A percentile compares a stretch with the other conserved stretches of the same genome.
phyloP scores from a whole-genome alignment of 2,888 invertebrate genomes.

The Coelopa pilipes region DNA sequence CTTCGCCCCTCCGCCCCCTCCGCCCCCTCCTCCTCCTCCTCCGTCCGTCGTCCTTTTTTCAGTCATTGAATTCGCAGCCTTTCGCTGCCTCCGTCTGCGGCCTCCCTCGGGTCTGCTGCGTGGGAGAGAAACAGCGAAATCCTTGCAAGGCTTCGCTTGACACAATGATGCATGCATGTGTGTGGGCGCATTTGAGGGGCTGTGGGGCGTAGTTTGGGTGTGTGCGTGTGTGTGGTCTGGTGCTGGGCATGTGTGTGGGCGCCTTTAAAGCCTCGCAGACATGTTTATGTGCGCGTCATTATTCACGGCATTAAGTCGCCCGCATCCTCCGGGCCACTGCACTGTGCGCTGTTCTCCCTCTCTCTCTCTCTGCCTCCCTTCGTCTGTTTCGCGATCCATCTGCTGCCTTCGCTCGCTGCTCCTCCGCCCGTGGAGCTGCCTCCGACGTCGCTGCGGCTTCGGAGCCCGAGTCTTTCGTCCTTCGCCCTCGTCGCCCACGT shows the following conservation, averaged over 20 bases:
- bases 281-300: conserved; percentile 34
- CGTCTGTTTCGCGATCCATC: not conserved
- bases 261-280: not conserved
- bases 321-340: not conserved
- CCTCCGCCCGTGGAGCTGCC: no score
- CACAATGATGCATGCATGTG: conserved; percentile 14
- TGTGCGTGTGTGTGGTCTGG: not conserved
- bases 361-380: not conserved
- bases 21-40: not conserved
- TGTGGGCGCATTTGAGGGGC: no score
- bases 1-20: not conserved
- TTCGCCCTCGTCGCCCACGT: not conserved
- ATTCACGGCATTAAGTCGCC: conserved; percentile 39
- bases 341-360: not conserved
- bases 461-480: no score
- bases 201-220: no score
- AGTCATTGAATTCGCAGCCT: not conserved
- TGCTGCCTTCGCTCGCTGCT: not conserved
- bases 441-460: no score
- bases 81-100: no score
- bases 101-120: not conserved
- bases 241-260: conserved; percentile 13
- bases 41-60: not conserved
- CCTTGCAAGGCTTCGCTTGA: conserved; percentile 29
- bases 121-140: conserved; percentile 40